Evolutionary conservation across 2,113 vertebrate species (phyloP), one percentile per base, ranked within the genome.

Genomic region (Cyphomyrus discorhynchus): DNA sequence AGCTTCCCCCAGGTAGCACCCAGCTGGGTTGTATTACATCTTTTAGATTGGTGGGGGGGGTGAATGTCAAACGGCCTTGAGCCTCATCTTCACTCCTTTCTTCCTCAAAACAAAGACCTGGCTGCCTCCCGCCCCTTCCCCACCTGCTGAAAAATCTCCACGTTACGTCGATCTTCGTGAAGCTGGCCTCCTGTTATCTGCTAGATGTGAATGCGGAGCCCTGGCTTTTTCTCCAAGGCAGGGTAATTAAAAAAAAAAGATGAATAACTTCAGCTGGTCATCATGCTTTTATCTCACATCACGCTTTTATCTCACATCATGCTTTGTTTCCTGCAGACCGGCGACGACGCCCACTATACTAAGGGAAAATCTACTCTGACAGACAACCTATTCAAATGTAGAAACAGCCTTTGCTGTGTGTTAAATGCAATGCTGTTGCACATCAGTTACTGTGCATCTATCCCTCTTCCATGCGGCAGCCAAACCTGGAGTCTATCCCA

Each of bases 61-160:
- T 92, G 93, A 94, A 95, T 88, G 91, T 86, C 91, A 90, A 49
- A 58, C 92, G 91, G 94, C 94, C 93, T 92, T 83, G 8, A 92
- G 94, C 93, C 88, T 93, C 93, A 90, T 89, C 93, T 93, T 91
- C 90, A 45, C 88, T 90, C 92, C 93, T 91, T 90, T 91, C 82
- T 90, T 91, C 70, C 27, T 35, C 17, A 24, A 80, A 52, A 53
- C 19, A 19, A 56, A 87, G 85, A 5, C 13, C 9, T 1, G 82
- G 46, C 10, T 39, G 24, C 74, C 35, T 2, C 27, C 31, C 19
- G 2, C n/a, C 27, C 49, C 31, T 89, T 88, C 80, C 86, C 89
- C 45, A 89, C 56, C 91, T 66, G 58, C 77, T 50, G 15, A 90
- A 90, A 92, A 92, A 92, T 93, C 91, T 17, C 49, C 50, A 31